phyloP scores from a whole-genome alignment of 2,113 vertebrate species.

The Cavia porcellus region DNA sequence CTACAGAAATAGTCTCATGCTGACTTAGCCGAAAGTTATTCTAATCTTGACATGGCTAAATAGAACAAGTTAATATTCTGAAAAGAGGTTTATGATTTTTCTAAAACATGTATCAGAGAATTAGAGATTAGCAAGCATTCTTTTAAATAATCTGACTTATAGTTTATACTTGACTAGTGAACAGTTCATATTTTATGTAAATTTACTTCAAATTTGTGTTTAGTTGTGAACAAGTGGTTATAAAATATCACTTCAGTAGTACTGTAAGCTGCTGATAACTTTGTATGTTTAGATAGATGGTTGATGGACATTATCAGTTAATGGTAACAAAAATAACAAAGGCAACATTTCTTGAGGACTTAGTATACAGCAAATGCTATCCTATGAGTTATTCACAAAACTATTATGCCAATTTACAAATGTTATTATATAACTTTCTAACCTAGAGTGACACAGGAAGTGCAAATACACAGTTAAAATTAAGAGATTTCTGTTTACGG shows the following conservation, averaged over 20 bases:
- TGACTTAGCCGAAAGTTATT: neutral
- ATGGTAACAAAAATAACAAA: neutral
- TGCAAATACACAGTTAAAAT: neutral
- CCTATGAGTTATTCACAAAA: slow-evolving; percentile 6
- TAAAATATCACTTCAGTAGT: neutral
- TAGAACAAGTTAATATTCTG: neutral
- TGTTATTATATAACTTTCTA: neutral
- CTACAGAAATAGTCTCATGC: neutral
- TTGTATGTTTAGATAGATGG: neutral
- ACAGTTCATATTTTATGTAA: neutral
- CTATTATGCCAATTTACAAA: neutral
- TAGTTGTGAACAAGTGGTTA: neutral
- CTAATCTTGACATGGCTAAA: neutral
- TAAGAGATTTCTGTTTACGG: neutral
- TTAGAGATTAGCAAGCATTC: neutral
- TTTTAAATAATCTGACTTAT: neutral
- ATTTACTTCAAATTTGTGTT: slow-evolving; percentile 37
- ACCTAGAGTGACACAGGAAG: neutral
- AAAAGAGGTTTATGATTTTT: neutral
- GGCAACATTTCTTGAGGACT: neutral
- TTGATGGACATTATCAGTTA: neutral
- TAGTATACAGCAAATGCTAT: neutral
- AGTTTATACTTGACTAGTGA: neutral
- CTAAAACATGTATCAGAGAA: neutral
- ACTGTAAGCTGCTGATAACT: neutral